These are phyloP conservation scores for Callaeas wilsoni DNA, from an alignment of 2,113 vertebrate species.

Conservation along the genomic window DNA sequence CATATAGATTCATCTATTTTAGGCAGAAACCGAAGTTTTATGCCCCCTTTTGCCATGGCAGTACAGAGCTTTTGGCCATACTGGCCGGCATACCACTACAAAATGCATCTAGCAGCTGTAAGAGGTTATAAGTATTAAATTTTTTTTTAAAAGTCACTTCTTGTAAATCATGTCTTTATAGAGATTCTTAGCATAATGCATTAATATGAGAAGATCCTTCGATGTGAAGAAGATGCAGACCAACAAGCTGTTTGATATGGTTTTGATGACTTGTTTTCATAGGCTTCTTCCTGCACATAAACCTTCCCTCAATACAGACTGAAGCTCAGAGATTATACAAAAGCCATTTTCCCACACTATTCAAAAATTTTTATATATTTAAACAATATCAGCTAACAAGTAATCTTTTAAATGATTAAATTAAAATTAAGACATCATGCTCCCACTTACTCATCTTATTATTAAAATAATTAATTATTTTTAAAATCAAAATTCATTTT, in stretches of 20 bases:
- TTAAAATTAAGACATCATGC: not conserved
- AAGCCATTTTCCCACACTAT: not conserved
- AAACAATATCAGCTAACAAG: not conserved
- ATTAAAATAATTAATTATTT: too few species aligned
- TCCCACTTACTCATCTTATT: not conserved
- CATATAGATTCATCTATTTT: accelerated
- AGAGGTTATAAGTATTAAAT: not conserved
- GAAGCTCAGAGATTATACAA: not conserved
- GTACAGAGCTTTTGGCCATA: not conserved
- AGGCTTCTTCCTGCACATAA: not conserved
- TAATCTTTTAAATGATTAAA: not conserved
- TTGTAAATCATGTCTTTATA: not conserved
- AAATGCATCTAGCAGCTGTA: not conserved
- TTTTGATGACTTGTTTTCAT: not conserved
- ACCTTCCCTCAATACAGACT: not conserved
- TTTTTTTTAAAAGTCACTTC: not conserved
- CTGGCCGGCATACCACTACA: not conserved
- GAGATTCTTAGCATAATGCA: not conserved
- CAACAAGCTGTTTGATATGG: not conserved
- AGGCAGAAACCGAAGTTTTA: not conserved
- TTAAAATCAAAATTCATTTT: not conserved
- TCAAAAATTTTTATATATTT: not conserved
- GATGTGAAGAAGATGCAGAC: not conserved
- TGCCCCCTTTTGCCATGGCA: not conserved
- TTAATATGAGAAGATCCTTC: not conserved